Conservation (phyloP, 2,888 invertebrate species). For the Zaprionus lineosus region DNA sequence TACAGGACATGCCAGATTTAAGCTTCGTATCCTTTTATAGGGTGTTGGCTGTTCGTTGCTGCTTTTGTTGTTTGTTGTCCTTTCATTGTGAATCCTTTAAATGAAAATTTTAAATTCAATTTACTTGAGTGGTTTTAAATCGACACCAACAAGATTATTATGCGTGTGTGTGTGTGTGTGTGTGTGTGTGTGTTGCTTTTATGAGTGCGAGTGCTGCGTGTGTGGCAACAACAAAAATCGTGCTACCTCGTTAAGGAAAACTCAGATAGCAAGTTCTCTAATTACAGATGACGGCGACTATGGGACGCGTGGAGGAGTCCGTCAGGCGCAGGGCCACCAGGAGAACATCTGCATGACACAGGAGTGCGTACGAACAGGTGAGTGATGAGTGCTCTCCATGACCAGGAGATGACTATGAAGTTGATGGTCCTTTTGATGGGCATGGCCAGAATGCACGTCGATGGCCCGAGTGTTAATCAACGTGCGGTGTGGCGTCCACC, state of each 20-base stretch:
- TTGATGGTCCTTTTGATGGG: neutral
- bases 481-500: too few species aligned
- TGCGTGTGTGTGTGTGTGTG: neutral
- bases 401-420: neutral
- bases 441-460: neutral
- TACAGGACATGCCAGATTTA: too few species aligned
- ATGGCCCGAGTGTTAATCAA: too few species aligned
- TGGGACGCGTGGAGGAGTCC: constrained; percentile 9
- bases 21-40: neutral
- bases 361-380: constrained; percentile 86
- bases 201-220: constrained; percentile 15
- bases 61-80: neutral
- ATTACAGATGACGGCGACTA: constrained; percentile 57
- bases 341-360: constrained; percentile 84
- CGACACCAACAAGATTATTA: constrained; percentile 1
- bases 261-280: constrained; percentile 31
- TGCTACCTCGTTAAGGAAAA: too few species aligned
- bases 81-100: constrained; percentile 28
- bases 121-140: constrained; percentile 63
- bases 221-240: neutral
- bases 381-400: constrained; percentile 55
- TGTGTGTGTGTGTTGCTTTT: too few species aligned
- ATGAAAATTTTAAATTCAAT: constrained; percentile 69
- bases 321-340: constrained; percentile 33
- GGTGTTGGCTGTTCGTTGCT: neutral